These are phyloP conservation scores for Aporrectodea caliginosa DNA, from an alignment of 1,140 invertebrate species.

Conservation along the genomic window DNA sequence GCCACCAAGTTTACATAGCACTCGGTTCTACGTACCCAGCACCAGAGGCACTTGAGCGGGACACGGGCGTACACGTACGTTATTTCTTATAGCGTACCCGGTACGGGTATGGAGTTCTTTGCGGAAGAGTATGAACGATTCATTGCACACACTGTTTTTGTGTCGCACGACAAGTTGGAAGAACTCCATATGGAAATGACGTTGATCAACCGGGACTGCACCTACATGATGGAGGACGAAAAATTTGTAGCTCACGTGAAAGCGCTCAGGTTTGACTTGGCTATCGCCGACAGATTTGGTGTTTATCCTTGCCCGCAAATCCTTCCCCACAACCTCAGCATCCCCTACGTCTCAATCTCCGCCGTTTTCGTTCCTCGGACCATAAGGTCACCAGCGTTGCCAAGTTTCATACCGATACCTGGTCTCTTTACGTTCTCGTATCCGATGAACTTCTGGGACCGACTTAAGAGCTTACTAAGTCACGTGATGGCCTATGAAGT, in stretches of 20 bases:
- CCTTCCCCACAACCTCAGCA: neutral
- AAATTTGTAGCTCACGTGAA: conserved; percentile 5
- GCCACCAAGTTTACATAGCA: neutral
- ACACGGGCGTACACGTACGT: neutral
- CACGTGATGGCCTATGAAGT: neutral
- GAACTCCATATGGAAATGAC: neutral
- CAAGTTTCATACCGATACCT: neutral
- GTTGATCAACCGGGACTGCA: conserved; percentile 7
- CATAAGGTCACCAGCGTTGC: neutral
- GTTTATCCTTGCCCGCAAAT: neutral
- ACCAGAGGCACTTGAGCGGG: neutral
- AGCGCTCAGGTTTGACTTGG: conserved; percentile 16
- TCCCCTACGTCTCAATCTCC: neutral
- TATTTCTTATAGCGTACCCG: neutral
- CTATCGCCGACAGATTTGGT: conserved; percentile 2
- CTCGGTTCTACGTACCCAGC: neutral
- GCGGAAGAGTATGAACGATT: neutral
- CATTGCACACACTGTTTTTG: neutral
- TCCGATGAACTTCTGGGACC: neutral
- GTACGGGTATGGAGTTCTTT: neutral
- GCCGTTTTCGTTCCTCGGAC: neutral
- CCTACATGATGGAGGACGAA: conserved; percentile 16
- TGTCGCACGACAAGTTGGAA: neutral
- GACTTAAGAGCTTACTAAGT: neutral
- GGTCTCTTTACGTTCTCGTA: neutral